These are phyloP conservation scores for Phenacoccus solenopsis DNA, from an alignment of 1,140 invertebrate species.

Conservation along the genomic window DNA sequence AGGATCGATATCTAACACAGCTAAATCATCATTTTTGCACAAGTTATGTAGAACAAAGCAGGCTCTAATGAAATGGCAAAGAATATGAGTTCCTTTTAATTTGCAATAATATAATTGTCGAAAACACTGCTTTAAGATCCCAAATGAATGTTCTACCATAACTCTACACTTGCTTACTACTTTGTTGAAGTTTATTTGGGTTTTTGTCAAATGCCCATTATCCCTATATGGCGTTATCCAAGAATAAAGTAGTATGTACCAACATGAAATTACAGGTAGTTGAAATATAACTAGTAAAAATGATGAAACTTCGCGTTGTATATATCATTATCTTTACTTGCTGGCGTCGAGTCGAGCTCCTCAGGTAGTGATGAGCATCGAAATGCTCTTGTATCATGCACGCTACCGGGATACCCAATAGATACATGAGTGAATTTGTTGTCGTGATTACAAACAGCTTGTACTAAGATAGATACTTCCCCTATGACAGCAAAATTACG, in stretches of 20 bases:
- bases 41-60: neutral
- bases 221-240: neutral
- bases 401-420: too few species aligned
- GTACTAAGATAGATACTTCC: too few species aligned
- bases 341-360: too few species aligned
- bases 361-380: too few species aligned
- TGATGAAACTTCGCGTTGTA: too few species aligned
- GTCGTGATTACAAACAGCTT: too few species aligned
- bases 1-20: neutral
- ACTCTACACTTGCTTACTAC: neutral
- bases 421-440: too few species aligned
- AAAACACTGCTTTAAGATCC: neutral
- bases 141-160: neutral
- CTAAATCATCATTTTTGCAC: neutral
- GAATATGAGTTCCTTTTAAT: neutral
- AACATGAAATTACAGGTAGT: neutral
- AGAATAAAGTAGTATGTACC: neutral
- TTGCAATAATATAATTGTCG: constrained; percentile 4
- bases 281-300: neutral
- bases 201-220: neutral
- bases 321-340: too few species aligned
- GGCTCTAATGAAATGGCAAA: neutral
- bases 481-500: too few species aligned
- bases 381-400: too few species aligned
- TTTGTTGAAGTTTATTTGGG: neutral